Conservation (phyloP, 2,797 vertebrate species). For the Arnoldichthys spilopterus region DNA sequence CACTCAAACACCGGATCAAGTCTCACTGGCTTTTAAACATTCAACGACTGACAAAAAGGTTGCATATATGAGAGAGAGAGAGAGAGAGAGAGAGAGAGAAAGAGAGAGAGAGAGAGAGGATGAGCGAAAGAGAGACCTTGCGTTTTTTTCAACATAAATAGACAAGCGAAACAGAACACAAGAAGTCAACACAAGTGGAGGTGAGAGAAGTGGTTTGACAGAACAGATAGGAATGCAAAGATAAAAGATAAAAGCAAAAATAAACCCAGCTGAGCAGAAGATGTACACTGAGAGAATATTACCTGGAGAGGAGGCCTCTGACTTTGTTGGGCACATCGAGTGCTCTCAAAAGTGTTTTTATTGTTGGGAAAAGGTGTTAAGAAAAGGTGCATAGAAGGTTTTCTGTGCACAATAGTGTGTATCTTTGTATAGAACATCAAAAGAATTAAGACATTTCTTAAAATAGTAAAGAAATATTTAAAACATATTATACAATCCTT, state of each 20-base stretch:
- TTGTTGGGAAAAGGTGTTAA: neutral
- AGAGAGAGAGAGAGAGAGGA: no score
- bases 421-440: constrained; percentile 60
- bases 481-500: no score
- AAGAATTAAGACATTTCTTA: neutral
- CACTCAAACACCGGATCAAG: no score
- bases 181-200: constrained; percentile 60
- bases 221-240: constrained; percentile 41
- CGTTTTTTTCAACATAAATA: constrained; percentile 71
- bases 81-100: no score
- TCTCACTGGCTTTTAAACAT: no score
- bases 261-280: constrained; percentile 49
- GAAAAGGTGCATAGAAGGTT: neutral
- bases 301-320: neutral
- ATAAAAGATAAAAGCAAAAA: constrained; percentile 35
- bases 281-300: constrained; percentile 13
- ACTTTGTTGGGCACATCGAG: constrained; percentile 7
- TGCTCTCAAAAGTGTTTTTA: constrained; percentile 5
- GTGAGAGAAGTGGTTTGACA: constrained; percentile 31
- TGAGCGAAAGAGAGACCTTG: constrained; percentile 61
- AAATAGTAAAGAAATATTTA: neutral
- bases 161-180: constrained; percentile 67
- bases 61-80: no score
- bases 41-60: no score
- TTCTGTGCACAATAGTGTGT: constrained; percentile 21